Evolutionary conservation across 53 echinoderm and acorn worm genomes (phyloP).

Genomic region (Glandiceps talaboti): DNA sequence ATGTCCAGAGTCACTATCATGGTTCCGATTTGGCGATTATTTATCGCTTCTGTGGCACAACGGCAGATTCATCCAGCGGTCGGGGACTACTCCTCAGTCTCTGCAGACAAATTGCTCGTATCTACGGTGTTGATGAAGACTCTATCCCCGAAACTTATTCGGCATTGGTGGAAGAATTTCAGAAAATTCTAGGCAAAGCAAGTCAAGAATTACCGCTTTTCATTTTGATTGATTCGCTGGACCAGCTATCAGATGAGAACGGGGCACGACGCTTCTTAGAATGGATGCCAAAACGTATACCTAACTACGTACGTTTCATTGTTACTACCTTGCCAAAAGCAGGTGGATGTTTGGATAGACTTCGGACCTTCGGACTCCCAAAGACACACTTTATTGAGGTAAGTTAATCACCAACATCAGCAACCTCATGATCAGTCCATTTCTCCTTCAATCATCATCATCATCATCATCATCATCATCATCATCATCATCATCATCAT

Average conservation of each 20-base stretch:
- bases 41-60: constrained; percentile 59
- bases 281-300: constrained; percentile 70
- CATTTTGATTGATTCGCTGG: constrained; percentile 54
- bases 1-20: no score
- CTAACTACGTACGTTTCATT: constrained; percentile 54
- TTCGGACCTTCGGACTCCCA: constrained; percentile 49
- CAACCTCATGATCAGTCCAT: no score
- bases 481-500: background rate
- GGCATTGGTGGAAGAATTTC: constrained; percentile 67
- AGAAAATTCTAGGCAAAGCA: constrained; percentile 45
- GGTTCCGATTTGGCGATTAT: no score
- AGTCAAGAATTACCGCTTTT: constrained; percentile 41
- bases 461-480: background rate
- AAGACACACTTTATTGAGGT: no score
- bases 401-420: no score
- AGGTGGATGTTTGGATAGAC: no score
- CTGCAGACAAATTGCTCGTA: constrained; percentile 78
- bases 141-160: no score
- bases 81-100: constrained; percentile 70
- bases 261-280: constrained; percentile 25
- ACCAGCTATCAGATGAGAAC: constrained; percentile 32
- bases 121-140: no score
- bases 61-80: constrained; percentile 75
- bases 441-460: no score
- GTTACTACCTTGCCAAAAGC: constrained; percentile 28